Evolutionary conservation across 2,113 vertebrate species (phyloP).

Genomic region (Pachycephala philippinensis): DNA sequence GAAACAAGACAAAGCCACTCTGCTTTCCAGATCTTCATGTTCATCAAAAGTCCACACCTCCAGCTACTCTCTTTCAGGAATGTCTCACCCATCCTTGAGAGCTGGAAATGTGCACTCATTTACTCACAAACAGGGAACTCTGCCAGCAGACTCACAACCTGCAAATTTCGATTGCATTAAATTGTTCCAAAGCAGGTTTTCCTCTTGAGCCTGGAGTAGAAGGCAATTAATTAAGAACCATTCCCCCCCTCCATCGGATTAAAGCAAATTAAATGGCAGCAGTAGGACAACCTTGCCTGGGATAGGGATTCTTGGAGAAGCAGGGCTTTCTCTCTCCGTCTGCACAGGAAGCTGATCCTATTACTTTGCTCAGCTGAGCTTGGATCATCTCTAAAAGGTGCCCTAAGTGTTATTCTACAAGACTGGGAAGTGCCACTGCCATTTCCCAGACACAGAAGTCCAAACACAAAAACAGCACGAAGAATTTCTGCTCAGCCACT

Average conservation of each 20-base stretch:
- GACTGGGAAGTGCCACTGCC: not conserved
- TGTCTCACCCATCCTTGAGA: not conserved
- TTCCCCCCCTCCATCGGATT: not conserved
- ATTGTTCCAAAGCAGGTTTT: slow-evolving; percentile 49
- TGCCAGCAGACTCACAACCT: slow-evolving; percentile 51
- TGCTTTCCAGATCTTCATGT: not conserved
- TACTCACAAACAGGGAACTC: not conserved
- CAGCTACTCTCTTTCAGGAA: not conserved
- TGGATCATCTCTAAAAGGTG: not conserved
- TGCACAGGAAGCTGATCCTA: not conserved
- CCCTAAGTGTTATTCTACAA: not conserved
- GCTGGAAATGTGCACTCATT: not conserved
- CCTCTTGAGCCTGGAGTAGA: slow-evolving; percentile 55
- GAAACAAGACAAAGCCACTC: not conserved
- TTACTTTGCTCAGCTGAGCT: not conserved
- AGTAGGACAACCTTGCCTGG: not conserved
- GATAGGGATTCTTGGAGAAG: not conserved
- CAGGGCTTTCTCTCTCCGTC: not conserved
- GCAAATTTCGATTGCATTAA: slow-evolving; percentile 61
- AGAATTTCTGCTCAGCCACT: not conserved
- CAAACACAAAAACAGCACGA: not conserved
- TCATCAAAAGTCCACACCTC: not conserved
- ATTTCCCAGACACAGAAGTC: not conserved
- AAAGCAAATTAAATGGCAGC: slow-evolving; percentile 50
- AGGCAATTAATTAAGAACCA: slow-evolving; percentile 73